Evolutionary conservation across 2,113 vertebrate genomes (phyloP).

Genomic region (Cryptotis parvus): DNA sequence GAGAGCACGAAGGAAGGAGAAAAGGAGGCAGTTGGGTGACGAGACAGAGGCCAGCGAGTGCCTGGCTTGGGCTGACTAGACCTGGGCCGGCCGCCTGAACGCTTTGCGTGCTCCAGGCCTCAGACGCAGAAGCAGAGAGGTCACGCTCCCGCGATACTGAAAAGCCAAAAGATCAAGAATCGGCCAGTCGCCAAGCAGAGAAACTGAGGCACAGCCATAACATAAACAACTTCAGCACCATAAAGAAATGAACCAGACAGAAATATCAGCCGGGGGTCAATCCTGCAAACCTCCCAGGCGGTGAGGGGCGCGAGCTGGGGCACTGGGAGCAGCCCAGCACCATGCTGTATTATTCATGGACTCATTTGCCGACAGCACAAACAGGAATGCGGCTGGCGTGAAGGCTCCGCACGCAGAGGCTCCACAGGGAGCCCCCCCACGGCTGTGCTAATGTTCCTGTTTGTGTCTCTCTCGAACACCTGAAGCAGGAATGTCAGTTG

Average conservation of each 20-base stretch:
- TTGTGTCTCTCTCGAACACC: conserved; percentile 4
- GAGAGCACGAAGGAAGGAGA: background rate
- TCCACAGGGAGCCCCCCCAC: background rate
- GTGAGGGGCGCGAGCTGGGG: conserved; percentile 18
- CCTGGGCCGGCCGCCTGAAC: background rate
- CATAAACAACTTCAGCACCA: background rate
- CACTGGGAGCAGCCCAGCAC: background rate
- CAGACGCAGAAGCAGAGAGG: background rate
- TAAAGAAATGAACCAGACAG: conserved; percentile 3
- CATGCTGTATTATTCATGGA: conserved; percentile 37
- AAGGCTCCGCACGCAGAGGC: too few relatives aligned
- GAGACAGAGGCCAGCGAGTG: background rate
- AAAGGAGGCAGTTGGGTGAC: background rate
- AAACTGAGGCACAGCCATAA: background rate
- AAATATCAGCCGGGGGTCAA: background rate
- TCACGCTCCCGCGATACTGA: background rate
- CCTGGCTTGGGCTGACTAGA: background rate
- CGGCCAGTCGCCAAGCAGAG: background rate
- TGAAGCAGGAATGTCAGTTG: background rate
- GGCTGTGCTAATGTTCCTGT: background rate
- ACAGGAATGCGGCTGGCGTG: too few relatives aligned
- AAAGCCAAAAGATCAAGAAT: background rate
- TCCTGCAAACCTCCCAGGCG: background rate
- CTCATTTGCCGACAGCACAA: background rate
- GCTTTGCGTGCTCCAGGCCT: background rate